phyloP scores from a whole-genome alignment of 1,140 invertebrate genomes.

The Drosophila serrata region DNA sequence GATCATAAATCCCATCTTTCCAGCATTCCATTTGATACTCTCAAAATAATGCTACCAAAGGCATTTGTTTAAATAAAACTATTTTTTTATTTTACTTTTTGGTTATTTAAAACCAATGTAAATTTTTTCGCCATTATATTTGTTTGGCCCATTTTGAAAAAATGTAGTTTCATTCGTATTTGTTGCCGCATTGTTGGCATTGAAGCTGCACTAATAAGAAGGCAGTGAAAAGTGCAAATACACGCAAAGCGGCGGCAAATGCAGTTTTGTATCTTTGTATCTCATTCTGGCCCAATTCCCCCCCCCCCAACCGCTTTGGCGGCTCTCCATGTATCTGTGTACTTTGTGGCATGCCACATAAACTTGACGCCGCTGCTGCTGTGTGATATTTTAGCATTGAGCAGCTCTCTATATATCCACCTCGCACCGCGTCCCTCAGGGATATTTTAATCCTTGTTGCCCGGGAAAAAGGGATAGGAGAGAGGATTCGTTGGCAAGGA shows the following conservation, averaged over 20 bases:
- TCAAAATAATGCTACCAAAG: not conserved
- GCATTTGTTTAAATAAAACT: not conserved
- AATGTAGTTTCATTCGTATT: constrained; percentile 27
- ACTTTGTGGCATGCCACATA: constrained; percentile 78
- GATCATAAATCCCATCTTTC: not conserved
- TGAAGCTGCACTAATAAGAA: constrained; percentile 74
- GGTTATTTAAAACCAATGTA: not conserved
- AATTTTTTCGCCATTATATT: not conserved
- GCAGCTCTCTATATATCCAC: constrained; percentile 39
- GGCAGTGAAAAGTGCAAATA: constrained; percentile 34
- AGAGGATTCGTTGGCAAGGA: constrained; percentile 1
- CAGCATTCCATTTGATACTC: not conserved
- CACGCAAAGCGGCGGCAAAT: constrained; percentile 46
- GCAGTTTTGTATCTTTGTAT: constrained; percentile 40
- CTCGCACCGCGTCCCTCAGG: constrained; percentile 24
- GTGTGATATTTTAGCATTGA: constrained; percentile 75
- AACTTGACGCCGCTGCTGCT: constrained; percentile 62
- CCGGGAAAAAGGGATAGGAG: constrained; percentile 26
- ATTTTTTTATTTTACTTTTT: not conserved
- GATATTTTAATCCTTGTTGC: constrained; percentile 75
- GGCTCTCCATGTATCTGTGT: constrained; percentile 27
- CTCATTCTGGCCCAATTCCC: not conserved
- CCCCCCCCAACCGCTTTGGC: too few species aligned
- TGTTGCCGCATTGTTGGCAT: constrained; percentile 51
- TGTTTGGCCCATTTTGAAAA: constrained; percentile 17